phyloP scores from a whole-genome alignment of 2,797 vertebrate species.

The Amblyopsis hoosieri region DNA sequence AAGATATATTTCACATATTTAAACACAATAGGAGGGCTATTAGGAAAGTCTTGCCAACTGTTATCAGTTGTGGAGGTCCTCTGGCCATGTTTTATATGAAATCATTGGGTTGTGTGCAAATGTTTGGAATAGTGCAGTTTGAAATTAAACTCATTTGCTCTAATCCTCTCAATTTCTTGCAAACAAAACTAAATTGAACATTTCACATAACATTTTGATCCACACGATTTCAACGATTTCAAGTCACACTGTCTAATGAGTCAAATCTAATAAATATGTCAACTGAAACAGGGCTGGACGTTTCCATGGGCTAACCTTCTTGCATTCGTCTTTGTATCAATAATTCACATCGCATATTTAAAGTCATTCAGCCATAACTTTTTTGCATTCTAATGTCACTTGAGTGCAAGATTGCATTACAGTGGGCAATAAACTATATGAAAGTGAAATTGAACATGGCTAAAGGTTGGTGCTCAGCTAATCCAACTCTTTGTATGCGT shows the following conservation, averaged over 20 bases:
- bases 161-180: conserved; percentile 59
- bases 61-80: conserved; percentile 4
- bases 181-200: too few relatives aligned
- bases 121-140: conserved; percentile 40
- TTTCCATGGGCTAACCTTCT: conserved; percentile 32
- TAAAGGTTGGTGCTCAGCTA: conserved; percentile 46
- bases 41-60: conserved; percentile 20
- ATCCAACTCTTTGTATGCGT: conserved; percentile 51
- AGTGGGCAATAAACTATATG: conserved; percentile 40
- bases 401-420: conserved; percentile 51
- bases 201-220: conserved; percentile 14
- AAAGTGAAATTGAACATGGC: conserved; percentile 62
- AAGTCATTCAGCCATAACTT: conserved; percentile 70
- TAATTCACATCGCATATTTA: conserved; percentile 68
- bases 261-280: conserved; percentile 46
- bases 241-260: neutral
- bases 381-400: conserved; percentile 65
- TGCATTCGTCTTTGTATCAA: conserved; percentile 62
- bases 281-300: conserved; percentile 48
- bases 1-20: too few relatives aligned
- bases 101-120: conserved; percentile 44
- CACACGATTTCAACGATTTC: conserved; percentile 8
- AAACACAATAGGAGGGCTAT: too few relatives aligned
- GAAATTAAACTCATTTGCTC: conserved; percentile 45
- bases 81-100: conserved; percentile 41